Conservation (phyloP, 2,113 vertebrate species). For the Orycteropus afer region DNA sequence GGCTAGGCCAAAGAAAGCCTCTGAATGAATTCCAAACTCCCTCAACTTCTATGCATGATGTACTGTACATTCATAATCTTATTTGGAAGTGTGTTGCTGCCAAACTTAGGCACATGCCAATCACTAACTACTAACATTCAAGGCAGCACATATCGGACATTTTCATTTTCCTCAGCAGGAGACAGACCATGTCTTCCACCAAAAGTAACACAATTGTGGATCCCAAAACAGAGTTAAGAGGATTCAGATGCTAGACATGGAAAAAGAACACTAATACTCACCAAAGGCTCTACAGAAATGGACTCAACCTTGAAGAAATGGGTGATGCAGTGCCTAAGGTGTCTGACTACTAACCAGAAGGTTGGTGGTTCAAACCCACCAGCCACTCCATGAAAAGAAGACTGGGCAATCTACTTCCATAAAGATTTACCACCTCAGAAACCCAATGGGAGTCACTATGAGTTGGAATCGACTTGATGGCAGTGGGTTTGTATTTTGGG, state of each 20-base stretch:
- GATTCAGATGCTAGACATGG: background rate
- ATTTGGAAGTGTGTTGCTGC: background rate
- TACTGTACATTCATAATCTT: background rate
- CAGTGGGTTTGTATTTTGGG: no score
- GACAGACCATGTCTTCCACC: background rate
- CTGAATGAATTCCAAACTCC: background rate
- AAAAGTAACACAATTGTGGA: background rate
- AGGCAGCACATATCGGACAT: background rate
- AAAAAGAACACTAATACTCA: background rate
- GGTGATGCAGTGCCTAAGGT: background rate
- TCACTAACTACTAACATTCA: background rate
- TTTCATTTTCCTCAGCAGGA: background rate
- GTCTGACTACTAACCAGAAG: no score
- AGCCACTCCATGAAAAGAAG: no score
- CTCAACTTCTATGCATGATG: background rate
- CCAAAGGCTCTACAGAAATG: background rate
- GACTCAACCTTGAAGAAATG: background rate
- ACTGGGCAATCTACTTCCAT: no score
- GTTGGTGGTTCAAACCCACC: no score
- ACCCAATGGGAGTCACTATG: no score
- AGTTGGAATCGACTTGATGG: no score
- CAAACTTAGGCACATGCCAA: background rate
- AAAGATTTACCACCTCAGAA: no score
- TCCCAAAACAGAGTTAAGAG: background rate
- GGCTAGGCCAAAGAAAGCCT: background rate